These are phyloP conservation scores for Centroberyx gerrardi DNA, from an alignment of 2,797 vertebrate species.

Conservation along the genomic window DNA sequence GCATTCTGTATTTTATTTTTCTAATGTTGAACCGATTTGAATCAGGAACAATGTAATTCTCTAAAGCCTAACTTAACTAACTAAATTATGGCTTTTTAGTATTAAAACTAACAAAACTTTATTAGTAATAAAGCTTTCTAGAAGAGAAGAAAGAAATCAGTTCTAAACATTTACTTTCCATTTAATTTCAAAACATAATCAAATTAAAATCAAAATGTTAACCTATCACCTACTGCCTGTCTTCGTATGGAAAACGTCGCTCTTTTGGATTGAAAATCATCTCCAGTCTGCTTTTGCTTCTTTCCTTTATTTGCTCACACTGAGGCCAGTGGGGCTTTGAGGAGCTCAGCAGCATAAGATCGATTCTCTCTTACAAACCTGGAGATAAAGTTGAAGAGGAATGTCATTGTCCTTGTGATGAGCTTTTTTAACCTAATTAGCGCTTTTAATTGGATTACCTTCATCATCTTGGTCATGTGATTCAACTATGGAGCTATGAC, in stretches of 20 bases:
- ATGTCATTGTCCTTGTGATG: neutral
- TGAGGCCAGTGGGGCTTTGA: neutral
- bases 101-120: too few species aligned
- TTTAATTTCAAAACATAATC: neutral
- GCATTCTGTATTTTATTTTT: too few species aligned
- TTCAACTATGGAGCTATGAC: conserved; percentile 3
- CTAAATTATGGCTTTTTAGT: too few species aligned
- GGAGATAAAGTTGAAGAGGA: neutral
- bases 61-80: too few species aligned
- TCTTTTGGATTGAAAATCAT: conserved; percentile 1
- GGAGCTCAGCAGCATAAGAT: neutral
- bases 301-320: too few species aligned
- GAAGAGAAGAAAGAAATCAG: too few species aligned
- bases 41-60: too few species aligned
- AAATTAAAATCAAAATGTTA: neutral
- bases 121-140: too few species aligned
- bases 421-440: conserved; percentile 33
- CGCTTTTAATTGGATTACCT: conserved; percentile 51
- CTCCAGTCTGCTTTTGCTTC: too few species aligned
- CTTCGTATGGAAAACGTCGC: neutral
- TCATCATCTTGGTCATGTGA: conserved; percentile 36
- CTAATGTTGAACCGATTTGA: too few species aligned
- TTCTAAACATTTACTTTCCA: too few species aligned
- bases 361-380: neutral
- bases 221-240: neutral